Base-by-base conservation (phyloP, 2,888 invertebrate species). In the Dasysyrphus albostriatus region DNA sequence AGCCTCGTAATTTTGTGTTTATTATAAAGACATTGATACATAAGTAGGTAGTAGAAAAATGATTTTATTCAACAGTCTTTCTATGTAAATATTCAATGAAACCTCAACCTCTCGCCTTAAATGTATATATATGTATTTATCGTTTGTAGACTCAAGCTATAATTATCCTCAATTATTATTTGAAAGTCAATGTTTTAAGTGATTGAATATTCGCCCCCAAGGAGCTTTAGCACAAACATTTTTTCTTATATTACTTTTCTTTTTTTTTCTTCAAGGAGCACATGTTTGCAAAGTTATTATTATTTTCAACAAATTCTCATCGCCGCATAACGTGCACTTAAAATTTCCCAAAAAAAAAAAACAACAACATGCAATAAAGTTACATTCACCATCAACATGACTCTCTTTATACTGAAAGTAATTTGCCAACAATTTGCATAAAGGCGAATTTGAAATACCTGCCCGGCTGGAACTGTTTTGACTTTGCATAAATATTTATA, bases 391-490 rank as follows among this genome's bases (percentile, higher is more conserved):
- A 44, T 29, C 59, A 24, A 19, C 19, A 39, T 70, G 39, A 44
- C 51, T 63, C n/a, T 32, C 34, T 39, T 49, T 16, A 32, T 56
- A 51, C 37, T 1, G 9, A 51, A 59, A 70, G 56, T 51, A 70
- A 63, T 16, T 42, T 73, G 42, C 72, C 65, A 54, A 54, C 12
- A 65, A 82, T 82, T 82, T 82, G 72, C 82, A 82, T 82, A 65
- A 77, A 82, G 65, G 67, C 77, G 72, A 82, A 82, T 82, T 72
- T 72, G 56, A 72, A 77, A 77, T 77, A 82, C 58, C 76, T 77
- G 65, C 54, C 37, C 19, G 34, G 14, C 5, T 67, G 49, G 24
- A 67, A 51, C 39, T 69, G 51, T 69, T 69, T 54, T 51, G 9
- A 42, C 16, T 56, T 70, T 42, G 47, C 77, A 77, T 82, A 54